Evolutionary conservation across 1,140 invertebrate species (phyloP).

Genomic region (Ostrea denselamellosa): DNA sequence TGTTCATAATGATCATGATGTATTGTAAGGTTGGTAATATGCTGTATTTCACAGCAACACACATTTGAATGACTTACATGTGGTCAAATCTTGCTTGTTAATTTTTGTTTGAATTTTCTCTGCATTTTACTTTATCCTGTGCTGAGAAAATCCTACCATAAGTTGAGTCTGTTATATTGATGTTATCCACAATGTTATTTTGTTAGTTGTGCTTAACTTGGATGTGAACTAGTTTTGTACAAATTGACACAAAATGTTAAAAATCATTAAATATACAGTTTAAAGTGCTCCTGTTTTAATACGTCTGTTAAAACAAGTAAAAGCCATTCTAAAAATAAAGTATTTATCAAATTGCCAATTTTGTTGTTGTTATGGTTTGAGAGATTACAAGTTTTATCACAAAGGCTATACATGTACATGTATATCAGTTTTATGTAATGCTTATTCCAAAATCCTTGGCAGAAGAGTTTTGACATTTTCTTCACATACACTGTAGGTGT

Average conservation of each 20-base stretch:
- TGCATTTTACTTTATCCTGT: slow-evolving; percentile 31
- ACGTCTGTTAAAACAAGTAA: slow-evolving; percentile 23
- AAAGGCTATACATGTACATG: too few species aligned
- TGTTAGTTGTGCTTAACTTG: slow-evolving; percentile 37
- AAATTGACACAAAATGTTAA: slow-evolving; percentile 40
- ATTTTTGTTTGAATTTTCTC: slow-evolving; percentile 30
- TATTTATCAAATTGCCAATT: slow-evolving; percentile 33
- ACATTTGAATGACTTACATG: not conserved
- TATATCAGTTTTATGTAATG: too few species aligned
- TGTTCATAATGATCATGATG: not conserved
- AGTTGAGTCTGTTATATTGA: not conserved
- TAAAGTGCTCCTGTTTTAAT: slow-evolving; percentile 13
- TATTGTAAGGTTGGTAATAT: not conserved
- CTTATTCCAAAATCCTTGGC: too few species aligned
- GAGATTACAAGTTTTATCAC: not conserved
- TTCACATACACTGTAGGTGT: too few species aligned
- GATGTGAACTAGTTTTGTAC: slow-evolving; percentile 38
- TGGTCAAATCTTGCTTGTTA: slow-evolving; percentile 22
- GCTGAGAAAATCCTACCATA: slow-evolving; percentile 3
- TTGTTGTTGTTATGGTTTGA: not conserved
- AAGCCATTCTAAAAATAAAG: slow-evolving; percentile 31
- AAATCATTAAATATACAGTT: slow-evolving; percentile 33
- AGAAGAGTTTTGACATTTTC: too few species aligned
- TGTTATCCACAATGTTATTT: slow-evolving; percentile 31
- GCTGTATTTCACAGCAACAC: not conserved